Conservation (phyloP, 2,888 invertebrate species). For the Adelognathus sp. region DNA sequence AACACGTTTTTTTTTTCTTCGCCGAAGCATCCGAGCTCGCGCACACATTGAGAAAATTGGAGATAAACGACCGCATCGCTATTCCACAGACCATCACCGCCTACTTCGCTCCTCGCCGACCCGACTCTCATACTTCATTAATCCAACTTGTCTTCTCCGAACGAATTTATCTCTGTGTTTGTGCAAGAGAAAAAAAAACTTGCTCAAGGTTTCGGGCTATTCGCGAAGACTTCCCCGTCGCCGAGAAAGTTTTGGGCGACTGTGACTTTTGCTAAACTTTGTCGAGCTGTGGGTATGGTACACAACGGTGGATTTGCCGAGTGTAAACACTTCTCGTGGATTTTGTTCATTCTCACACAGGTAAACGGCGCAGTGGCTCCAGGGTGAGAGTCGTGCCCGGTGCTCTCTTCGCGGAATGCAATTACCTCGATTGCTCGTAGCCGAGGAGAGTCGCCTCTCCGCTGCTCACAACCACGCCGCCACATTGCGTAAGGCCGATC, state of each 20-base stretch:
- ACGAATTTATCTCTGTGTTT: conserved; percentile 56
- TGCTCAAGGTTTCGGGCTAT: conserved; percentile 7
- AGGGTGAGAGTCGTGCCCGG: not conserved
- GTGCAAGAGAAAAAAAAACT: conserved; percentile 30
- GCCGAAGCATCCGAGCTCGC: conserved; percentile 22
- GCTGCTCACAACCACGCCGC: conserved; percentile 12
- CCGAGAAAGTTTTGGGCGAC: not conserved
- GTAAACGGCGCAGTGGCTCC: too few relatives aligned
- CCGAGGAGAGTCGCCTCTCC: conserved; percentile 23
- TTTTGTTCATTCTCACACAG: not conserved
- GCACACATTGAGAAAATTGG: conserved; percentile 1
- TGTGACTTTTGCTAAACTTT: not conserved
- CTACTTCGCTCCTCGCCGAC: not conserved
- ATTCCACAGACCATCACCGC: conserved; percentile 32
- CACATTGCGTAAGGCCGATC: conserved; percentile 73
- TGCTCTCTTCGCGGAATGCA: conserved; percentile 41
- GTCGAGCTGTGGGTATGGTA: not conserved
- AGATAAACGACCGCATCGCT: not conserved
- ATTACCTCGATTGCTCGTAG: conserved; percentile 41
- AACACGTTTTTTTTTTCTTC: conserved; percentile 56
- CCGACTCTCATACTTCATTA: conserved; percentile 30
- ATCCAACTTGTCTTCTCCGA: conserved; percentile 39
- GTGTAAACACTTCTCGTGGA: not conserved
- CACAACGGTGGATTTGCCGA: not conserved
- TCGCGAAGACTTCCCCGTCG: not conserved